phyloP scores from a whole-genome alignment of 2,888 invertebrate genomes.

The Eugnorisma glareosa region DNA sequence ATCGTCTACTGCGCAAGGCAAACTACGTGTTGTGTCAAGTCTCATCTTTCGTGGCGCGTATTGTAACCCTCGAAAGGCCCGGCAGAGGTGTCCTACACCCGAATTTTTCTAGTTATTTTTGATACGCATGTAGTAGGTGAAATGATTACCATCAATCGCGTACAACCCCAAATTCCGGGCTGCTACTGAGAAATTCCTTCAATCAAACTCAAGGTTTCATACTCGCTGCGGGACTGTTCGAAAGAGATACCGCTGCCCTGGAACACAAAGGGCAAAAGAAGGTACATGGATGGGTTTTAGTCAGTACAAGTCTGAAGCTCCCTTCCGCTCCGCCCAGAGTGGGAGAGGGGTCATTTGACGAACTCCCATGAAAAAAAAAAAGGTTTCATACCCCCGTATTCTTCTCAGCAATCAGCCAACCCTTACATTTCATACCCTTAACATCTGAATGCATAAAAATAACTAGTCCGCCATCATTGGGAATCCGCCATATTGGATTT shows the following conservation, averaged over 20 bases:
- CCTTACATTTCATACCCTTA: not conserved
- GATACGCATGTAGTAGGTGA: not conserved
- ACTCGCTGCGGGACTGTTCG: too few species aligned
- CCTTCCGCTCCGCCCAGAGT: too few species aligned
- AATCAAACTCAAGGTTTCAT: not conserved
- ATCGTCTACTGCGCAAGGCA: too few species aligned
- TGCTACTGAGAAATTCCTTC: not conserved
- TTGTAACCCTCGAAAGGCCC: not conserved
- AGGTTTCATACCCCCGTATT: not conserved
- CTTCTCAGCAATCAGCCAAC: not conserved
- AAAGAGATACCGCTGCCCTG: too few species aligned
- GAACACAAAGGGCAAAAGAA: too few species aligned
- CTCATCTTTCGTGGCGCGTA: too few species aligned
- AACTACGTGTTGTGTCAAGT: too few species aligned
- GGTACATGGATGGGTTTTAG: too few species aligned
- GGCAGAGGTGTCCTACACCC: not conserved
- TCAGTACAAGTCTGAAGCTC: too few species aligned
- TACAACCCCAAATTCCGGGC: not conserved
- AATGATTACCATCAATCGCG: not conserved
- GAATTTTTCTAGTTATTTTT: not conserved
- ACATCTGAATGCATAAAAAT: not conserved
- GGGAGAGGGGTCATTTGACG: too few species aligned
- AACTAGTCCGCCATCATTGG: not conserved
- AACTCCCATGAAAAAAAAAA: too few species aligned
- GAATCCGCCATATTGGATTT: not conserved